Conservation (phyloP, 2,797 vertebrate genomes). For the Channa striata region DNA sequence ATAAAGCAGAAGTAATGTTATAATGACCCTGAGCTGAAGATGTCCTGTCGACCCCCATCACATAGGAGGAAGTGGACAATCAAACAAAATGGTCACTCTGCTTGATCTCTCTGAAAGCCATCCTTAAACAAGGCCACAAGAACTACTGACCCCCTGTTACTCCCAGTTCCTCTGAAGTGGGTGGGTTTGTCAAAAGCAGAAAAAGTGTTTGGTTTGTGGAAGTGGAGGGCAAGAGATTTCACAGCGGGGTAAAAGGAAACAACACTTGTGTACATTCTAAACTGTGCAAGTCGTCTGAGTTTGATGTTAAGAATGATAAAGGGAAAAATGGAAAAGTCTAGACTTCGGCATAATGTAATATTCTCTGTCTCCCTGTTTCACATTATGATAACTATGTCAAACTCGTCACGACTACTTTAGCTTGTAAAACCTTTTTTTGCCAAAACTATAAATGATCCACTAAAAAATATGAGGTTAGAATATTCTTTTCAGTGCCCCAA, state of each 20-base stretch:
- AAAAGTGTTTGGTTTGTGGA: conserved; percentile 67
- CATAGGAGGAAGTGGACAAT: conserved; percentile 83
- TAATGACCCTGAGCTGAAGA: conserved; percentile 82
- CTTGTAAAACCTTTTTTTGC: conserved; percentile 44
- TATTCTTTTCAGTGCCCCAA: conserved; percentile 39
- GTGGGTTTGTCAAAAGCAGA: conserved; percentile 62
- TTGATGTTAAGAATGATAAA: conserved; percentile 51
- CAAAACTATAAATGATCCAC: conserved; percentile 50
- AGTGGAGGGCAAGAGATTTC: conserved; percentile 57
- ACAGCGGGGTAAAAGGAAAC: conserved; percentile 75
- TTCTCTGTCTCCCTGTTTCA: conserved; percentile 27
- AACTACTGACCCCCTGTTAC: conserved; percentile 70
- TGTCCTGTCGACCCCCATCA: conserved; percentile 81
- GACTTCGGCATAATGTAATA: conserved; percentile 32
- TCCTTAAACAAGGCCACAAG: conserved; percentile 76
- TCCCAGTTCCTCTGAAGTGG: conserved; percentile 78
- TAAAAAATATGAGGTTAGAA: conserved; percentile 50
- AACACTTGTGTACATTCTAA: conserved; percentile 84
- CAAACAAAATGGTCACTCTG: conserved; percentile 83
- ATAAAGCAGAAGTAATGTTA: conserved; percentile 87
- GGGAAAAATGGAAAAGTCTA: conserved; percentile 31
- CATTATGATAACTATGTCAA: conserved; percentile 45
- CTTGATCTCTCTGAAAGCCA: conserved; percentile 80
- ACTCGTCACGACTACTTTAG: too few relatives aligned
- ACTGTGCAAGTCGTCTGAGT: conserved; percentile 63